Percentiles rank a stretch among this genome's conserved stretches.
Evolutionary conservation across 2,113 vertebrate species (phyloP).

Genomic region (Motacilla tschutschensis): DNA sequence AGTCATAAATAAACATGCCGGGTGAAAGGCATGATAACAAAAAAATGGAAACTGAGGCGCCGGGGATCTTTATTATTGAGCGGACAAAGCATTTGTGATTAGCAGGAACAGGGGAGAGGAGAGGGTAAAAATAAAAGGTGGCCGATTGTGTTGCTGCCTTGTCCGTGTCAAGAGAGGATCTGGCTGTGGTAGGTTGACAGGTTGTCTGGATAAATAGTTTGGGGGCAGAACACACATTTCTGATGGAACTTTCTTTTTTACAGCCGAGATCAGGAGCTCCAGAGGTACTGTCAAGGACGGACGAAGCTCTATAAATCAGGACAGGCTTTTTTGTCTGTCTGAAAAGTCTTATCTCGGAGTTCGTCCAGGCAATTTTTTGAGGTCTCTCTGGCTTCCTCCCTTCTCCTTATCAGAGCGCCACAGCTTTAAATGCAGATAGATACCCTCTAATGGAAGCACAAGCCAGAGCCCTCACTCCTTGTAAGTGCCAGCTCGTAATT

Average conservation of each 20-base stretch:
- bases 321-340: slow-evolving; percentile 64
- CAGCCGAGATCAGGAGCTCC: slow-evolving; percentile 38
- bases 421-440: slow-evolving; percentile 73
- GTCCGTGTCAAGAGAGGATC: slow-evolving; percentile 49
- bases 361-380: slow-evolving; percentile 67
- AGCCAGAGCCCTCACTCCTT: slow-evolving; percentile 52
- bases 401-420: slow-evolving; percentile 64
- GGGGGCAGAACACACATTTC: slow-evolving; percentile 57
- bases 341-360: slow-evolving; percentile 67
- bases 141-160: slow-evolving; percentile 44
- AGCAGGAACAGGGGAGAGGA: not conserved
- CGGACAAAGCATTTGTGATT: slow-evolving; percentile 37
- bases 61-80: slow-evolving; percentile 15
- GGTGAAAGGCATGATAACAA: slow-evolving; percentile 27
- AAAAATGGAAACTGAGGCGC: slow-evolving; percentile 70
- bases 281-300: slow-evolving; percentile 66
- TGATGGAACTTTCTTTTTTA: slow-evolving; percentile 53
- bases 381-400: slow-evolving; percentile 55
- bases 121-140: slow-evolving; percentile 3
- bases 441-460: slow-evolving; percentile 66
- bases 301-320: slow-evolving; percentile 67
- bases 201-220: slow-evolving; percentile 67
- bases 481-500: slow-evolving; percentile 62
- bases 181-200: slow-evolving; percentile 61
- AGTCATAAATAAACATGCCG: slow-evolving; percentile 47